Conservation (phyloP, 2,113 vertebrate genomes). For the Cisticola juncidis region DNA sequence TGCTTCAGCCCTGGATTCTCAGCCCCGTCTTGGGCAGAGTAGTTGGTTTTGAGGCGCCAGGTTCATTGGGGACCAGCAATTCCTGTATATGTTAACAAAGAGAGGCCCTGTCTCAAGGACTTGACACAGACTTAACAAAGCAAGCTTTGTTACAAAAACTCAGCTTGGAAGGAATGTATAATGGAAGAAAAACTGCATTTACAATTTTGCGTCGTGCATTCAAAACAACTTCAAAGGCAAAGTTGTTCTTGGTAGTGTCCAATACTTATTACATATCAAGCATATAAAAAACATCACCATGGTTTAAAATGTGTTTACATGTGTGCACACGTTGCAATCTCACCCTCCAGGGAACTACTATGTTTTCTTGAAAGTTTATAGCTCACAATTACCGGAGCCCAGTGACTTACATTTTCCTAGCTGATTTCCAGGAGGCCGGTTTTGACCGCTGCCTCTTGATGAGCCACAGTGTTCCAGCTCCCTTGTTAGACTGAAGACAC, state of each 20-base stretch:
- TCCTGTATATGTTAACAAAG: background rate
- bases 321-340: background rate
- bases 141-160: background rate
- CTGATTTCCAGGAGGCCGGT: constrained; percentile 38
- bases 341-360: constrained; percentile 21
- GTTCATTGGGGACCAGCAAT: fast-evolving
- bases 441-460: constrained; percentile 15
- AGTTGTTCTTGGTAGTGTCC: constrained; percentile 63
- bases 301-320: constrained; percentile 36
- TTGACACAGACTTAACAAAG: background rate
- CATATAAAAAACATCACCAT: constrained; percentile 57
- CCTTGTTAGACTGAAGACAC: background rate
- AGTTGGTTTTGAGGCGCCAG: fast-evolving
- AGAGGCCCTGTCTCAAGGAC: background rate
- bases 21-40: background rate
- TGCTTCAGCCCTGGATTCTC: background rate
- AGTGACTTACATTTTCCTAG: constrained; percentile 60
- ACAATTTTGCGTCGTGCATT: background rate
- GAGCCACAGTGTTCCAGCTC: constrained; percentile 1
- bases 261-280: constrained; percentile 46
- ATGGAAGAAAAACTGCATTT: background rate
- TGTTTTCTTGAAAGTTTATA: constrained; percentile 58
- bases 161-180: background rate
- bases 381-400: constrained; percentile 30
- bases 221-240: constrained; percentile 52